Evolutionary conservation across 2,797 vertebrate species (phyloP).

Genomic region (Merluccius polli): DNA sequence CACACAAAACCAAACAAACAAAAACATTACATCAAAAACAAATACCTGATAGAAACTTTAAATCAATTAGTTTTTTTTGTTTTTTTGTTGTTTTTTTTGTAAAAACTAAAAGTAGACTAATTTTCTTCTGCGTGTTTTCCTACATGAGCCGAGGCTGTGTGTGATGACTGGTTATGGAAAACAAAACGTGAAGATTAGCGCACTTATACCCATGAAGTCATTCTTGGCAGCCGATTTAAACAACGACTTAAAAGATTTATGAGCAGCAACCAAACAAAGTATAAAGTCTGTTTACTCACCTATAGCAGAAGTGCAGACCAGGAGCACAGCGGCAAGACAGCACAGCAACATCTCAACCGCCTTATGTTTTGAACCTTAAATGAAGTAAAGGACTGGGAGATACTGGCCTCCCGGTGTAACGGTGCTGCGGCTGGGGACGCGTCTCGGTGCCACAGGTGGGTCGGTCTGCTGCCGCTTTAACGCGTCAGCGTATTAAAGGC

Average conservation of each 20-base stretch:
- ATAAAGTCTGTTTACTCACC: slow-evolving; percentile 45
- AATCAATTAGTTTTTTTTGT: too few species aligned
- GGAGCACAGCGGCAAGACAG: slow-evolving; percentile 19
- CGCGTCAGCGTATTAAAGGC: slow-evolving; percentile 45
- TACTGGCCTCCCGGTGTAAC: not conserved
- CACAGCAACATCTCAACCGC: slow-evolving; percentile 35
- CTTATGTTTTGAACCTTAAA: not conserved
- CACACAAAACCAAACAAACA: not conserved
- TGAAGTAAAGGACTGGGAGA: not conserved
- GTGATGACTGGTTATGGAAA: not conserved
- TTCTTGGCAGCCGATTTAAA: not conserved
- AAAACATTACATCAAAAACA: too few species aligned
- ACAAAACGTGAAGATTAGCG: not conserved
- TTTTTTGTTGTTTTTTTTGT: too few species aligned
- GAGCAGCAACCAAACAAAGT: not conserved
- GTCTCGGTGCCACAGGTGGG: slow-evolving; percentile 59
- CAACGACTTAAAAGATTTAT: not conserved
- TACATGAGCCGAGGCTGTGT: too few species aligned
- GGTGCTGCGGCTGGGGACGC: not conserved
- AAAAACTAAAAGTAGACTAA: too few species aligned
- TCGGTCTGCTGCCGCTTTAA: slow-evolving; percentile 22
- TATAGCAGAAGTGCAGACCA: slow-evolving; percentile 25
- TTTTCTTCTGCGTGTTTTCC: not conserved
- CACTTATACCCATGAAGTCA: not conserved
- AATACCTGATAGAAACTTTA: too few species aligned